Evolutionary conservation across 2,888 invertebrate genomes (phyloP).

Genomic region (Tipula vernalis): DNA sequence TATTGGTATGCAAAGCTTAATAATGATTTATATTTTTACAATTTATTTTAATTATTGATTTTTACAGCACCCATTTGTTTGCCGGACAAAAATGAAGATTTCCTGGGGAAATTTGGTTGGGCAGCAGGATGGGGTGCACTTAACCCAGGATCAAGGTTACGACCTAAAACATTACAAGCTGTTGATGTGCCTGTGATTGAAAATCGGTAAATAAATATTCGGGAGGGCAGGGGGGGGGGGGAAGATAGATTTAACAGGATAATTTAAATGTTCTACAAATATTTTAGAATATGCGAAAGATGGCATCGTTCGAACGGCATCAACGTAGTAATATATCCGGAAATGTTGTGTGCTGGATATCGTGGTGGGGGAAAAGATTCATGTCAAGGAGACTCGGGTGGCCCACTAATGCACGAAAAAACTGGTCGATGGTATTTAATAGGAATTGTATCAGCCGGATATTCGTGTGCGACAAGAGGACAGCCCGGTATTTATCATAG

Average conservation of each 20-base stretch:
- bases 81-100: conserved; percentile 80
- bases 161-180: conserved; percentile 81
- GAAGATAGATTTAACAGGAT: neutral
- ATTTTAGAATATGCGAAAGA: conserved; percentile 42
- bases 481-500: conserved; percentile 91
- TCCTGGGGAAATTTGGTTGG: conserved; percentile 82
- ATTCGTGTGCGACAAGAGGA: conserved; percentile 85
- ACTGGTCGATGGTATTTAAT: conserved; percentile 82
- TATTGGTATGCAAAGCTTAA: conserved; percentile 41
- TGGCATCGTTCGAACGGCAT: conserved; percentile 52
- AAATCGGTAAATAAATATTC: conserved; percentile 41
- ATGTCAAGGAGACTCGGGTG: conserved; percentile 57
- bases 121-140: conserved; percentile 90
- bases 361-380: conserved; percentile 62
- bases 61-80: conserved; percentile 71
- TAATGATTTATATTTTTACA: neutral
- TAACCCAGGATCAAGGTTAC: conserved; percentile 66
- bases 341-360: conserved; percentile 92
- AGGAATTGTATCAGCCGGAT: conserved; percentile 80
- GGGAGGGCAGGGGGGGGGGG: too few relatives aligned
- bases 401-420: conserved; percentile 80
- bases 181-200: conserved; percentile 90
- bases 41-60: neutral
- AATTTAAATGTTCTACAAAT: neutral
- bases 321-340: conserved; percentile 70